These are phyloP conservation scores for Melanocharis versteri DNA, from an alignment of 2,113 vertebrate species.

Conservation along the genomic window DNA sequence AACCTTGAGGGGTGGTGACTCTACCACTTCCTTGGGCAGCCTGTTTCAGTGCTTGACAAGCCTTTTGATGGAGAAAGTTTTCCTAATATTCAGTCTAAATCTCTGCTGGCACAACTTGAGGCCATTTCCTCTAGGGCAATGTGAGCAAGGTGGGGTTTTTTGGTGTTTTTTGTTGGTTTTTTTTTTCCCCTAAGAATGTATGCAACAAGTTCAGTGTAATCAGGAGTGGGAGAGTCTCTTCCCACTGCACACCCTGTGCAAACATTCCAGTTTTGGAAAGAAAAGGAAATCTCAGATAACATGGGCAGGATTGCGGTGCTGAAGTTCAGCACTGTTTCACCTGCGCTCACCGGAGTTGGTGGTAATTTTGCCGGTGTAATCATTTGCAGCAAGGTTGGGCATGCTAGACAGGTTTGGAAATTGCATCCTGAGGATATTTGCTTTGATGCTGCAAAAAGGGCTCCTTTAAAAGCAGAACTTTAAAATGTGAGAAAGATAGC, in stretches of 20 bases:
- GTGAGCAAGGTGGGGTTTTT: not conserved
- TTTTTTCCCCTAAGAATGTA: not conserved
- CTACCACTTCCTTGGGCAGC: not conserved
- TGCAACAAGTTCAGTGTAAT: not conserved
- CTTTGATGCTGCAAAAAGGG: not conserved
- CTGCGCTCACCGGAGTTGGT: fast-evolving
- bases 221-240: not conserved
- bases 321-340: not conserved
- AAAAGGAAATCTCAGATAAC: not conserved
- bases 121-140: not conserved
- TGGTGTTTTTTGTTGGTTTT: too few species aligned
- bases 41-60: not conserved
- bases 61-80: not conserved
- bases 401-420: not conserved
- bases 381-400: not conserved
- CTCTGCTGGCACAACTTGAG: not conserved
- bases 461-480: not conserved
- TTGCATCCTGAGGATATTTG: not conserved
- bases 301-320: not conserved
- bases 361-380: not conserved
- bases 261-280: not conserved
- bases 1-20: not conserved
- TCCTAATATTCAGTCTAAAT: not conserved
- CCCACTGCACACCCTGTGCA: not conserved
- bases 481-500: not conserved